Percentiles rank a stretch among this genome's conserved stretches.
Conservation (phyloP, 2,888 invertebrate genomes). For the Aquatica leii region DNA sequence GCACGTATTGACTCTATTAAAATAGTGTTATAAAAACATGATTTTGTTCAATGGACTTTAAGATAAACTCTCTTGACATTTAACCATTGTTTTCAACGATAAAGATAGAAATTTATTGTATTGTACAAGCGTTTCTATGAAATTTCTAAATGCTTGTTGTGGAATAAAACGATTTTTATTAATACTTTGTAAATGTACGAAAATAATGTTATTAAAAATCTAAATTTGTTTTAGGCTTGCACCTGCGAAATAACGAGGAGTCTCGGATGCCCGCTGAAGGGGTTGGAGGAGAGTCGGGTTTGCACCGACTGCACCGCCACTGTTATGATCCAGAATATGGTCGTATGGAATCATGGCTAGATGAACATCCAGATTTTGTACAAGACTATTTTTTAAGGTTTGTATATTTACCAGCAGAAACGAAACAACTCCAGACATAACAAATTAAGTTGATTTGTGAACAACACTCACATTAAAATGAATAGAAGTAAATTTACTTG, state of each 20-base stretch:
- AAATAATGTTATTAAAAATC: background rate
- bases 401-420: too few relatives aligned
- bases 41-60: too few relatives aligned
- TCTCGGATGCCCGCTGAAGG: slow-evolving; percentile 75
- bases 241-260: slow-evolving; percentile 86
- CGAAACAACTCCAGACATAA: background rate
- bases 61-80: too few relatives aligned
- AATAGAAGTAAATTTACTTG: background rate
- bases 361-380: slow-evolving; percentile 95
- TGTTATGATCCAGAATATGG: slow-evolving; percentile 87
- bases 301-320: slow-evolving; percentile 57
- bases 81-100: too few relatives aligned
- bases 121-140: too few relatives aligned
- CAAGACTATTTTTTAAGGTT: slow-evolving; percentile 94
- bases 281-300: slow-evolving; percentile 63
- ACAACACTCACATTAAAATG: background rate
- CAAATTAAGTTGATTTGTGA: background rate
- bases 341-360: slow-evolving; percentile 94
- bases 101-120: too few relatives aligned
- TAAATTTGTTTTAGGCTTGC: slow-evolving; percentile 72
- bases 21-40: too few relatives aligned
- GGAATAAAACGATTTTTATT: background rate
- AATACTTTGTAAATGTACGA: background rate
- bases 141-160: too few relatives aligned
- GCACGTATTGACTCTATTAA: too few relatives aligned